Evolutionary conservation across 2,888 invertebrate species (phyloP), one percentile per base, ranked within the genome.

Genomic region (Iselma pallidipennis): DNA sequence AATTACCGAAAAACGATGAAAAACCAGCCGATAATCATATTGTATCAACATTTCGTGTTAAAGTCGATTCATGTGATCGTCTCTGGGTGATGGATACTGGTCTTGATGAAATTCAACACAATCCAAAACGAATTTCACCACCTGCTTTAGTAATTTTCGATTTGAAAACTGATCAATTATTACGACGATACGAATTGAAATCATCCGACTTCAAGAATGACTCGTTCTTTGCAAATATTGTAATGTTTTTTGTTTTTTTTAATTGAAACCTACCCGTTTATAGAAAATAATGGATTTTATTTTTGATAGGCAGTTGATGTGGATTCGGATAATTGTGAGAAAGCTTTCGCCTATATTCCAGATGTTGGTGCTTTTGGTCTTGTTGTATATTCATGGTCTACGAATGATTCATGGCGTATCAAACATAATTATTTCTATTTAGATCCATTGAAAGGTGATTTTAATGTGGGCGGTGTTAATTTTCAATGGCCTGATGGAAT

Each of bases 401-500:
- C 89, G 29, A 85, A 94, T 74, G 88, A 89, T 61, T 91, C 92
- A 0, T 94, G 92, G 89, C 85, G 92, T 45, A 86, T 93, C 28
- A 83, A 88, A 62, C 93, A 94, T 76, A 91, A 92, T 76, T 93
- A 86, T 82, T 94, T 94, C 87, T 88, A 91, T 80, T 92, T 93
- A 70, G 93, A 94, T 76, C 93, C 94, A 0, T 80, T 92, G 21
- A 83, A 87, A 72, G 92, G 93, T 2, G 87, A 91, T 68, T 91
- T 90, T 79, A 89, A 89, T 71, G 87, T 94, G 12, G 90, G 88
- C 45, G 92, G 92, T 5, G 85, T 91, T 21, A 87, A 90, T 76
- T 94, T 93, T 86, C 93, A 93, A 77, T 94, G 92, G 93, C 91
- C 90, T 0, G 93, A 94, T 77, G 93, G 93, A 1, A 85, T 94